Percentiles rank a stretch among this genome's conserved stretches.
Conservation (phyloP, 1,140 invertebrate genomes). For the Colletes gigas region DNA sequence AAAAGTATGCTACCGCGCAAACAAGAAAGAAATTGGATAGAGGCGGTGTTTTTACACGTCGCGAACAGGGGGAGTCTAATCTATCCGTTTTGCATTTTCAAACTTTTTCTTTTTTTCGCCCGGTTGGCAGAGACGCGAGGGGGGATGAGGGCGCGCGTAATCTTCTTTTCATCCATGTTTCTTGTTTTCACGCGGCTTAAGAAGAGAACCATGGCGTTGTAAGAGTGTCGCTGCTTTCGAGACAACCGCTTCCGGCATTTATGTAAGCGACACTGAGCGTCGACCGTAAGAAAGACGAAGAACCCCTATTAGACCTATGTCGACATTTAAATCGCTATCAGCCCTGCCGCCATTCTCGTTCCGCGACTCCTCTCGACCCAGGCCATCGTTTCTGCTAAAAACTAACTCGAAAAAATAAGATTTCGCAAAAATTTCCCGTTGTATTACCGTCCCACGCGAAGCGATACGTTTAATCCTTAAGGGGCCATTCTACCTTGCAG, state of each 20-base stretch:
- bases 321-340: conserved; percentile 49
- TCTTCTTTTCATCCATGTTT: conserved; percentile 54
- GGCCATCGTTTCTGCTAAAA: not conserved
- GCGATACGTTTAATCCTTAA: conserved; percentile 6
- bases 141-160: conserved; percentile 26
- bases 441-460: not conserved
- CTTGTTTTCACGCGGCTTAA: conserved; percentile 58
- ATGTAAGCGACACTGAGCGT: conserved; percentile 53
- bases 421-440: not conserved
- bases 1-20: not conserved
- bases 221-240: conserved; percentile 53
- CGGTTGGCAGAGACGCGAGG: not conserved
- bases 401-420: conserved; percentile 25
- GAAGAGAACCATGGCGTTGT: conserved; percentile 21
- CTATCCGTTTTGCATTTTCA: conserved; percentile 34
- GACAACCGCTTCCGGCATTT: conserved; percentile 71
- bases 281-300: conserved; percentile 37
- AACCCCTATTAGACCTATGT: conserved; percentile 39
- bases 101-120: not conserved
- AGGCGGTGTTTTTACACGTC: not conserved
- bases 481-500: no score
- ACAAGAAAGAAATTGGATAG: conserved; percentile 11
- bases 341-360: conserved; percentile 27
- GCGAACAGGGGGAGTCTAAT: conserved; percentile 26
- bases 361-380: not conserved